phyloP scores from a whole-genome alignment of 2,113 vertebrate species.

The Apteryx mantelli region DNA sequence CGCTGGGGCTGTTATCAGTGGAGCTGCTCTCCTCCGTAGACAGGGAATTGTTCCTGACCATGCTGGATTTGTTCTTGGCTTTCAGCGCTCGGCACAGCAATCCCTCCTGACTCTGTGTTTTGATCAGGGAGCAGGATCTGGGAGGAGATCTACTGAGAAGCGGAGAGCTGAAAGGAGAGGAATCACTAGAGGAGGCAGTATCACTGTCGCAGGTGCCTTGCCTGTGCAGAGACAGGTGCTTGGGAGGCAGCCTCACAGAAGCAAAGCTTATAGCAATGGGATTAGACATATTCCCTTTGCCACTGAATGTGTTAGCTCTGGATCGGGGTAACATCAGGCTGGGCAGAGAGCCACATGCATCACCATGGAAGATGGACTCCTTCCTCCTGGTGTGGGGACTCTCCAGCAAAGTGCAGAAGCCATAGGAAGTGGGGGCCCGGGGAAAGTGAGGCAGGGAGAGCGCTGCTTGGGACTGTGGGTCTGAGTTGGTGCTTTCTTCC shows the following conservation, averaged over 20 bases:
- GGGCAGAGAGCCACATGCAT: constrained; percentile 33
- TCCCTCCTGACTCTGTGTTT: constrained; percentile 83
- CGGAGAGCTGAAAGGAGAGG: constrained; percentile 84
- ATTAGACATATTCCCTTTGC: constrained; percentile 59
- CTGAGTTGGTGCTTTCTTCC: constrained; percentile 87
- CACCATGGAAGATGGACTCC: constrained; percentile 89
- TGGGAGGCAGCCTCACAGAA: constrained; percentile 73
- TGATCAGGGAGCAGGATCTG: constrained; percentile 75
- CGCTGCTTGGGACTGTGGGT: constrained; percentile 88
- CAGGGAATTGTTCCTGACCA: constrained; percentile 85
- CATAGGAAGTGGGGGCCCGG: constrained; percentile 85
- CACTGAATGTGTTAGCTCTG: constrained; percentile 77
- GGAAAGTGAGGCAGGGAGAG: constrained; percentile 89
- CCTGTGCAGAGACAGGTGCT: constrained; percentile 49
- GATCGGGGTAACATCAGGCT: constrained; percentile 74
- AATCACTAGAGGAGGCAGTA: constrained; percentile 84
- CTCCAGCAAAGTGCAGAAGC: constrained; percentile 89
- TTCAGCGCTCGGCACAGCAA: constrained; percentile 77
- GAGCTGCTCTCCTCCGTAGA: constrained; percentile 92
- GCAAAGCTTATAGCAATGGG: constrained; percentile 76
- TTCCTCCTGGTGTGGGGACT: constrained; percentile 91
- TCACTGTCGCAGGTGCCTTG: constrained; percentile 84
- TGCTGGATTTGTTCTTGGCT: constrained; percentile 62
- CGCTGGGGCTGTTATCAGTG: constrained; percentile 88
- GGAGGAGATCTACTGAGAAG: constrained; percentile 79